Evolutionary conservation across 2,113 vertebrate genomes (phyloP), one percentile per base, ranked within the genome.

Genomic region (Ochotona curzoniae): DNA sequence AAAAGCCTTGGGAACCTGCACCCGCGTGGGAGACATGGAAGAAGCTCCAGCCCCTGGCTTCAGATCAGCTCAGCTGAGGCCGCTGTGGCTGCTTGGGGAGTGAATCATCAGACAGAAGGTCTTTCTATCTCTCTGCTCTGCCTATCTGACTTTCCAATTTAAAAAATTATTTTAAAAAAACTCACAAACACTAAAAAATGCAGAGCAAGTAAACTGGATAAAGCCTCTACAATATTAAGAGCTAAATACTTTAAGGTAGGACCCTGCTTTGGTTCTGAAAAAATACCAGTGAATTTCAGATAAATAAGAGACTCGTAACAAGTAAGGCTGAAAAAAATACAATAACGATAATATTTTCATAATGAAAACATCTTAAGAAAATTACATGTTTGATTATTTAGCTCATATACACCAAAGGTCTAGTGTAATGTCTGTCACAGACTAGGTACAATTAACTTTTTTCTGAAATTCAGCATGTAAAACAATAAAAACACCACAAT

Each of bases 401-500:
- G 18, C 66, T 91, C 10, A 89, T 14, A 1, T 57, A 57, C 4
- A 15, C 23, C 38, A 11, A 83, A 91, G 30, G 26, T 32, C 21
- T 35, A 70, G 17, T 10, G 74, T 57, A 88, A 74, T 51, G 32
- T n/a, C 51, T 87, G 18, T 70, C 23, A 80, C 21, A 69, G 7
- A 81, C n/a, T n/a, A 92, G 32, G 21, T 23, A 91, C 18, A 71
- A 4, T 61, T 13, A 88, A 92, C 38, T 75, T 93, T 67, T 66
- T 81, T 82, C 14, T 10, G 4, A 92, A 76, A 84, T 67, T 82
- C 32, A 74, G 60, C 84, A 63, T 14, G 1, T 64, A 84, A 70
- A 93, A 80, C 67, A 93, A 93, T 38, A 26, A 80, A 92, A 76
- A 15, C 0, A n/a, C n/a, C n/a, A 84, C 21, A 93, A 87, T 61